These are phyloP conservation scores for Chionomys nivalis DNA, from an alignment of 2,113 vertebrate species.

Conservation along the genomic window DNA sequence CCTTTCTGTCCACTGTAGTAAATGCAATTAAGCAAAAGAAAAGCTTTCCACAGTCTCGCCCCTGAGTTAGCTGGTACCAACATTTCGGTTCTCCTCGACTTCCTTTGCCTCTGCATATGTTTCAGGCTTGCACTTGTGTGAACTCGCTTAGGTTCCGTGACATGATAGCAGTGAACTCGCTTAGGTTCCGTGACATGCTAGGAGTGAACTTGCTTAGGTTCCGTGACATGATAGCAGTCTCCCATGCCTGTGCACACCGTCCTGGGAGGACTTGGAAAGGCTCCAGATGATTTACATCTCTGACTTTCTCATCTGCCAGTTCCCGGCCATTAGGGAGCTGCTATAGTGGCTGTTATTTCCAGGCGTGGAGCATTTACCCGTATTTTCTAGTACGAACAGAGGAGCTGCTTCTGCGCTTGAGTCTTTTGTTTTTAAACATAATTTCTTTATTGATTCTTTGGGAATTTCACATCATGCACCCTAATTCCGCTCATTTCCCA, in stretches of 20 bases:
- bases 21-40: slow-evolving; percentile 6
- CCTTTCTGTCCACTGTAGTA: background rate
- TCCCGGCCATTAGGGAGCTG: background rate
- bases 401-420: background rate
- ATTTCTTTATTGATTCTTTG: background rate
- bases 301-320: background rate
- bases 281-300: accelerated
- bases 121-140: background rate
- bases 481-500: background rate
- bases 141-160: background rate
- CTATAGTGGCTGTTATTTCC: background rate
- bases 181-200: background rate
- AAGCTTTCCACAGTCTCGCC: background rate
- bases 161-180: background rate
- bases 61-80: background rate
- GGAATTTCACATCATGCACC: background rate
- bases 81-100: background rate
- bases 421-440: background rate
- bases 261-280: background rate
- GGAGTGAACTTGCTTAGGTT: background rate
- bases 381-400: background rate
- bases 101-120: background rate
- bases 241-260: background rate
- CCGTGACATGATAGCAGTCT: background rate
- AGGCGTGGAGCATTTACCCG: background rate